Base-by-base conservation (phyloP, 2,888 invertebrate genomes). In the Rhogogaster chlorosoma region DNA sequence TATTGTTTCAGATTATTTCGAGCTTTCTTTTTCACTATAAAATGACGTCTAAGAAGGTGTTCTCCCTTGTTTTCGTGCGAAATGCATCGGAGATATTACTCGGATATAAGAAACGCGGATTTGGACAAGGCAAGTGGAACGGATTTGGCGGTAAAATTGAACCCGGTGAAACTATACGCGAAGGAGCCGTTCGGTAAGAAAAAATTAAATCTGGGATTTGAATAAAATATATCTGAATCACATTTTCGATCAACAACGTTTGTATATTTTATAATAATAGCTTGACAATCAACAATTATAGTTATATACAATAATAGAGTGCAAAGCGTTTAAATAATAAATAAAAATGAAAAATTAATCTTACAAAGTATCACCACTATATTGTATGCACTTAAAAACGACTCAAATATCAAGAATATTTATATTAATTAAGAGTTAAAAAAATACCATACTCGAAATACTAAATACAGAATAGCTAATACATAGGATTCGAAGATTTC, bases 101-200 rank as follows among this genome's bases (percentile, higher is more conserved):
- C 36, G 97, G 97, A 0, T 92, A 94, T 32, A 97, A 97, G 91
- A 97, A 97, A 90, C 94, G 96, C 85, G 97, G 97, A 45, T 96
- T 97, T 89, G 97, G 97, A 6, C 90, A 93, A 49, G 96, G 96
- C 83, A 95, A 96, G 89, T 97, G 97, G 97, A 97, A 97, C 92
- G 97, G 97, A 87, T 97, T 97, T 94, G 97, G 97, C 86, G 97
- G 97, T 26, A 97, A 97, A 95, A 95, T 97, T 1, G 96, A 97
- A 91, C 89, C 92, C 0, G 95, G 95, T 71, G 97, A 97, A 94
- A 94, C 94, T 0, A 94, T 96, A 75, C 84, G 94, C 22, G 94
- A 95, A 70, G 96, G 95, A 77, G 97, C 97, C 6, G 93, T 94
- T 6, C 95, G 97, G 95, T 95, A 90, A 88, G 73, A 1, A 61